Conservation (phyloP, 1,140 invertebrate genomes). For the fruit fly (Drosophila melanogaster) region DNA sequence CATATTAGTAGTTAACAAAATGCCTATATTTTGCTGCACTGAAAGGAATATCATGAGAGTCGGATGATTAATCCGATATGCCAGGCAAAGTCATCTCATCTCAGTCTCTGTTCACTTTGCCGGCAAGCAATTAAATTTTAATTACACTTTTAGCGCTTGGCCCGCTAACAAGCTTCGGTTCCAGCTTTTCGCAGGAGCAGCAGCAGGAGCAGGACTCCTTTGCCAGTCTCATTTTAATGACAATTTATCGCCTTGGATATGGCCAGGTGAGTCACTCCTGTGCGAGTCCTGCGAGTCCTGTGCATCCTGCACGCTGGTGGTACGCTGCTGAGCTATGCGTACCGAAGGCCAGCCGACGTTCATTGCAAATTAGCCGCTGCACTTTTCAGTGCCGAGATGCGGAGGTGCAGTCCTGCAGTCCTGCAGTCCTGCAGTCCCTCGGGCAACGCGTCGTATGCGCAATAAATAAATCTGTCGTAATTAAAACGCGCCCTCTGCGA, state of each 20-base stretch:
- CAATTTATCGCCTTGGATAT: slow-evolving; percentile 62
- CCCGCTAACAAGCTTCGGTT: slow-evolving; percentile 60
- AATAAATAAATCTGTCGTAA: slow-evolving; percentile 78
- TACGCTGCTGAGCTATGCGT: not conserved
- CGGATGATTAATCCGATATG: slow-evolving; percentile 26
- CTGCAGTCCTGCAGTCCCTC: not conserved
- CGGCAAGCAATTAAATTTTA: slow-evolving; percentile 64
- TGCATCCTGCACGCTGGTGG: not conserved
- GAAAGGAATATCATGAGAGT: not conserved
- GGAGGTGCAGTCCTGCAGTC: not conserved
- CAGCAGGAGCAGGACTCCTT: not conserved
- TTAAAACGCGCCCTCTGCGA: slow-evolving; percentile 56
- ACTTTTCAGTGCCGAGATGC: slow-evolving; percentile 14
- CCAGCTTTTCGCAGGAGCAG: slow-evolving; percentile 7
- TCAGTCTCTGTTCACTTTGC: slow-evolving; percentile 23
- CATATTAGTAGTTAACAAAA: no score
- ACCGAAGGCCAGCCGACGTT: slow-evolving; percentile 7
- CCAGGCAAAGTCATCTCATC: slow-evolving; percentile 11
- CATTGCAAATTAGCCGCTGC: slow-evolving; percentile 53
- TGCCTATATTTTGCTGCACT: no score
- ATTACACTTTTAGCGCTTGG: slow-evolving; percentile 66
- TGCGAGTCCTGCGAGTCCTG: not conserved
- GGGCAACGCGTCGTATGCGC: slow-evolving; percentile 66
- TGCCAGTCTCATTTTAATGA: slow-evolving; percentile 55
- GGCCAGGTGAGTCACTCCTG: slow-evolving; percentile 17